Evolutionary conservation across 53 echinoderm and acorn worm species (phyloP), one percentile per base, ranked within the genome.

Genomic region (Temnopleurus reevesii): DNA sequence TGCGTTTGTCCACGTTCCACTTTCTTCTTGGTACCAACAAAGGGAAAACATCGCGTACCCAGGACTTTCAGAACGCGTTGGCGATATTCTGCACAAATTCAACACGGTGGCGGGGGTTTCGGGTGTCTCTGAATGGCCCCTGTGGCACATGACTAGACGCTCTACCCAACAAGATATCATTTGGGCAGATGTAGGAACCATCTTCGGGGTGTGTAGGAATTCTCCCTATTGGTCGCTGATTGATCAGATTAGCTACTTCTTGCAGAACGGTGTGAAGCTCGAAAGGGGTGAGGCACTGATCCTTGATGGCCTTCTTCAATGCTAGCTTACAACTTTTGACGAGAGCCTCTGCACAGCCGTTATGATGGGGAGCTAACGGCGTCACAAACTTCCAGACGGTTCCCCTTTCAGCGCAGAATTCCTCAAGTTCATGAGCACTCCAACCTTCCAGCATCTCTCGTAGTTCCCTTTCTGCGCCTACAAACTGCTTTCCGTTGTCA

Each of bases 281-380:
- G 81, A 95, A 95, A 26, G 93, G 95, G 13, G 93, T 93, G 46
- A 95, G 86, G 47, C 23, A 36, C 31, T 93, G 93, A 26, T 93
- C 91, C 12, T 93, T 93, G 19, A 95, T 90, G 35, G 93, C 93
- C 59, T 86, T 95, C 83, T 93, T 93, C 2, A 95, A 21, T 36
- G 95, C 91, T 36, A 54, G 51, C 46, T 95, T 95, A 44, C 66
- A 84, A 77, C 95, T 95, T 35, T 93, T 95, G 2, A 95, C 92
- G 4, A 95, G 90, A 12, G 91, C 46, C 46, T 95, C 93, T 23
- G 93, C 93, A 45, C 95, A 93, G 6, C 91, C 93, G 81, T 95
- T 95, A 28, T 95, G 95, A 51, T 93, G 95, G 8, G 95, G 95
- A 17, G 95, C 95, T 25, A 86, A 45, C 13, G 93, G 95, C 45